These are phyloP conservation scores for Colletes collaris DNA, from an alignment of 2,888 invertebrate genomes.

Conservation along the genomic window DNA sequence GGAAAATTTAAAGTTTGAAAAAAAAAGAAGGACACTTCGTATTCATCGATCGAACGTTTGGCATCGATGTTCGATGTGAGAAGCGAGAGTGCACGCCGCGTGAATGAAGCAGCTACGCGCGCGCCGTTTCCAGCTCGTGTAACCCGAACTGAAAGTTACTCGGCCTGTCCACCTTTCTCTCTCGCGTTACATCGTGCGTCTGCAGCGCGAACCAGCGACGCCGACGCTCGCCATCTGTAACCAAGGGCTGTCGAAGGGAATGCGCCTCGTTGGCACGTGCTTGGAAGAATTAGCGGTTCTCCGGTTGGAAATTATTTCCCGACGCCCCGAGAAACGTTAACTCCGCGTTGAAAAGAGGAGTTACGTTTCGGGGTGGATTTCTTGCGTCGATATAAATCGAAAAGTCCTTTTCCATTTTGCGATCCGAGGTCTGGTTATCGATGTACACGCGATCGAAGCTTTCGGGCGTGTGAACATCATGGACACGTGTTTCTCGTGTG, in stretches of 20 bases:
- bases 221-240: constrained; percentile 67
- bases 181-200: constrained; percentile 40
- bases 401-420: too few species aligned
- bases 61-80: neutral
- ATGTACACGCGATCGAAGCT: too few species aligned
- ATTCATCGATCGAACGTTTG: neutral
- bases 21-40: too few species aligned
- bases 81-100: constrained; percentile 51
- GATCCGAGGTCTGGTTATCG: too few species aligned
- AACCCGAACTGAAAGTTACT: constrained; percentile 71
- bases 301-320: neutral
- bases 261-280: constrained; percentile 71
- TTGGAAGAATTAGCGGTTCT: constrained; percentile 48
- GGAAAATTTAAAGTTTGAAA: too few species aligned
- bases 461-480: too few species aligned
- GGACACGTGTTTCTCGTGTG: too few species aligned
- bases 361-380: too few species aligned
- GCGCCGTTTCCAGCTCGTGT: constrained; percentile 61
- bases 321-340: too few species aligned
- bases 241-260: constrained; percentile 68
- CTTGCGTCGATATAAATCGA: too few species aligned
- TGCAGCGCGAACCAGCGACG: constrained; percentile 31
- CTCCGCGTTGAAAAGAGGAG: too few species aligned
- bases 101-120: constrained; percentile 68
- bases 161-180: constrained; percentile 47